Evolutionary conservation across 2,888 invertebrate species (phyloP).

Genomic region (Dermolepida albohirtum): DNA sequence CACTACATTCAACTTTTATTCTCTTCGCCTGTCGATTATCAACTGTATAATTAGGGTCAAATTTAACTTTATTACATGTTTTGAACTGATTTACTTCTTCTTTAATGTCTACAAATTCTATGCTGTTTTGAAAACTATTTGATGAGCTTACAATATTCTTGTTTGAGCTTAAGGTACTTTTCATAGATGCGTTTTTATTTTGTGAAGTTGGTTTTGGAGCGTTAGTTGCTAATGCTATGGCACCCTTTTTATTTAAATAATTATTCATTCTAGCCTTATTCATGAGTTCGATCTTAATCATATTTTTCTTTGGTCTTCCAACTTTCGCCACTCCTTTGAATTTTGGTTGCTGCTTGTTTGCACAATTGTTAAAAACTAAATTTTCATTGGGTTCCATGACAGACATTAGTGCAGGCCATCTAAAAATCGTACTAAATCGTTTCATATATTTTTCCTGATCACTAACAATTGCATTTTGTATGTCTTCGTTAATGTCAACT

Average conservation of each 20-base stretch:
- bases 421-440: slow-evolving; percentile 45
- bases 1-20: neutral
- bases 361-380: slow-evolving; percentile 11
- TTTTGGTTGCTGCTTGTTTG: neutral
- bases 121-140: too few species aligned
- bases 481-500: neutral
- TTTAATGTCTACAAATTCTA: too few species aligned
- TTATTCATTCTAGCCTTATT: slow-evolving; percentile 39
- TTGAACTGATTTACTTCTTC: neutral
- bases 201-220: too few species aligned
- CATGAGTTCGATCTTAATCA: slow-evolving; percentile 44
- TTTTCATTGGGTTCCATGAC: slow-evolving; percentile 22
- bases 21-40: neutral
- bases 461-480: slow-evolving; percentile 1
- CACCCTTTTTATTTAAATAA: neutral
- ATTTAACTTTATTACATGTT: neutral
- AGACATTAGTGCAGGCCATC: slow-evolving; percentile 49
- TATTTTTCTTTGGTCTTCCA: slow-evolving; percentile 44
- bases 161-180: neutral
- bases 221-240: too few species aligned
- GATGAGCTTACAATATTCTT: neutral
- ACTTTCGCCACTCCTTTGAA: slow-evolving; percentile 7
- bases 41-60: neutral
- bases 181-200: neutral
- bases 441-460: slow-evolving; percentile 39